Base-by-base conservation (phyloP, 2,888 invertebrate species). In the Adela reaumurella region DNA sequence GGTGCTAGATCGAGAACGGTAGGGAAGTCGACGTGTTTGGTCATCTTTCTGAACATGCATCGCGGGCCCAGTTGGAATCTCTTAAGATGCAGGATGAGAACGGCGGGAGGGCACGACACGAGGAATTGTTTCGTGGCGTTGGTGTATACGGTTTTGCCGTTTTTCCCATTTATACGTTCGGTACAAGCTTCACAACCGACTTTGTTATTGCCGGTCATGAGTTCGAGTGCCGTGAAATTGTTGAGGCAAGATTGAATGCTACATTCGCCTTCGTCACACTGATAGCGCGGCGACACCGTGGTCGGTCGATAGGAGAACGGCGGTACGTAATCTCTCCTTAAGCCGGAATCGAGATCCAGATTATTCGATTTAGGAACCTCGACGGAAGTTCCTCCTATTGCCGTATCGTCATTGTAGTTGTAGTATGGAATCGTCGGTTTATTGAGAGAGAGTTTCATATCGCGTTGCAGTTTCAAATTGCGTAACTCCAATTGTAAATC, bases 81-180 rank as follows among this genome's bases (percentile, higher is more conserved):
- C 72, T 99, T 99, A 54, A 99, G 73, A 65, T 99, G 98, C 18
- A 99, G 74, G 49, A 97, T 98, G 1, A 99, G 82, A 48, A 98
- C 89, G 3, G 95, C 91, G 0, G 98, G 98, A 19, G 96, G 95
- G 62, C 88, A 87, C 54, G 91, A 92, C 24, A 99, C 88, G 41
- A 97, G 81, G 68, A 92, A 86, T 57, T 92, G 89, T 65, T 92
- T 90, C 1, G 90, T 90, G 43, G 91, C 90, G 61, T 90, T 88
- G 1, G 91, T 90, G 65, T 89, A 87, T 1, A 92, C 84, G 4
- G 88, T 86, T 63, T 89, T 90, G 17, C 85, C 86, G 50, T 84
- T 83, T 50, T 84, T 83, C 42, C 83, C 85, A 56, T 87, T 87
- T 53, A 83, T 78, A n/a, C 85, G 72, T 54, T 86, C 85, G 1